Evolutionary conservation across 2,113 vertebrate genomes (phyloP).

Genomic region (Odontesthes bonariensis): DNA sequence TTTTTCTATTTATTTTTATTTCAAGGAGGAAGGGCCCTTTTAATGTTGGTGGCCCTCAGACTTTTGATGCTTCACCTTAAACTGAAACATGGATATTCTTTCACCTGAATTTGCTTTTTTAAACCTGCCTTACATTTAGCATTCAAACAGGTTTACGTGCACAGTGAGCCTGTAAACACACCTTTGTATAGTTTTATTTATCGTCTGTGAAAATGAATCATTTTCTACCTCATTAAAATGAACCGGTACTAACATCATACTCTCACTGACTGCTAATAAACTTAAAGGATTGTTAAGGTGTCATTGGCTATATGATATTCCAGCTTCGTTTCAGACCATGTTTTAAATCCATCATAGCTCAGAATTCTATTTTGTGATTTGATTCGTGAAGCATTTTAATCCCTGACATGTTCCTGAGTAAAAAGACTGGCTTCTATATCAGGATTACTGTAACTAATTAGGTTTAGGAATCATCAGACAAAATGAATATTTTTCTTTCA

Average conservation of each 20-base stretch:
- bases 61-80: background rate
- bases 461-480: constrained; percentile 4
- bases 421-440: constrained; percentile 7
- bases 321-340: too few species aligned
- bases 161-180: too few species aligned
- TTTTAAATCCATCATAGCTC: background rate
- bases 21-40: background rate
- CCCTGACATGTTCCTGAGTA: background rate
- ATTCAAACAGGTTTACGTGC: too few species aligned
- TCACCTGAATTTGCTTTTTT: too few species aligned
- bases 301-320: too few species aligned
- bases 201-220: too few species aligned
- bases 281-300: too few species aligned
- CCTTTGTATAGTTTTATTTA: background rate
- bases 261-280: too few species aligned
- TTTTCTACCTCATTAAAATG: too few species aligned
- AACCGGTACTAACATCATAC: too few species aligned
- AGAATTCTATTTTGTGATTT: background rate
- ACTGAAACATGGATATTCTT: background rate
- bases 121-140: too few species aligned
- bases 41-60: background rate
- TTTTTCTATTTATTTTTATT: background rate
- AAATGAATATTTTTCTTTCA: background rate
- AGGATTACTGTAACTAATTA: constrained; percentile 23
- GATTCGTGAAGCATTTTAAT: constrained; percentile 15